Conservation (phyloP, 2,113 vertebrate genomes). For the Catagonus wagneri region DNA sequence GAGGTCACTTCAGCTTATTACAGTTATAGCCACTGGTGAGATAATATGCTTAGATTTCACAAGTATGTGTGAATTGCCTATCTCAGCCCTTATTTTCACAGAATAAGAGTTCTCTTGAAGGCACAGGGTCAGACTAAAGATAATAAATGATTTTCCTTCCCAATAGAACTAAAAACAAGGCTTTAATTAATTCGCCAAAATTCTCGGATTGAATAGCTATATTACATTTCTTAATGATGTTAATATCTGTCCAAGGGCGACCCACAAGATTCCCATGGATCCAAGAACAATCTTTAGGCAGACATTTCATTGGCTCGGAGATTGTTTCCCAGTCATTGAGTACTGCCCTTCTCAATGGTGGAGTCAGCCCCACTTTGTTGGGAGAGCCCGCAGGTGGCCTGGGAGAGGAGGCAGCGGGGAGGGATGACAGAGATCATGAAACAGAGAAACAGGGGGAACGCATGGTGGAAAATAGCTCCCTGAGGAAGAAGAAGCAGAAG, state of each 20-base stretch:
- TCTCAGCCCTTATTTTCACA: slow-evolving; percentile 81
- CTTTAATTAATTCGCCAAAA: slow-evolving; percentile 77
- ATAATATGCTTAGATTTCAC: slow-evolving; percentile 82
- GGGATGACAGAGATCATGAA: slow-evolving; percentile 1
- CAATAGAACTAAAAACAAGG: slow-evolving; percentile 82
- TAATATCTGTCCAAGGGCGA: slow-evolving; percentile 75
- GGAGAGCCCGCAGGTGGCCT: slow-evolving; percentile 51
- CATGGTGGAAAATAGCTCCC: slow-evolving; percentile 24
- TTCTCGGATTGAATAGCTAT: slow-evolving; percentile 78
- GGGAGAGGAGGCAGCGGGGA: background rate
- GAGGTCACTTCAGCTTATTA: slow-evolving; percentile 79
- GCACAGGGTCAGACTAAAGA: slow-evolving; percentile 75
- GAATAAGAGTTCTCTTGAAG: slow-evolving; percentile 78
- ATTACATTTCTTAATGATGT: slow-evolving; percentile 80
- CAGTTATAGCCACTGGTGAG: slow-evolving; percentile 78
- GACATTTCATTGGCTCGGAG: slow-evolving; percentile 80
- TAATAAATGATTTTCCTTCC: slow-evolving; percentile 80
- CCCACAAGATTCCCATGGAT: slow-evolving; percentile 73
- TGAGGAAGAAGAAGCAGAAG: slow-evolving; percentile 54
- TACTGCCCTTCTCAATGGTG: slow-evolving; percentile 24
- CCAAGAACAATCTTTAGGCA: slow-evolving; percentile 82
- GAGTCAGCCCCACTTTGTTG: slow-evolving; percentile 60
- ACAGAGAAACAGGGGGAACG: background rate
- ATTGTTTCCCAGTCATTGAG: slow-evolving; percentile 72
- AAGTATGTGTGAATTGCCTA: slow-evolving; percentile 81